phyloP scores from a whole-genome alignment of 2,797 vertebrate species.

The Sebastes goodei region DNA sequence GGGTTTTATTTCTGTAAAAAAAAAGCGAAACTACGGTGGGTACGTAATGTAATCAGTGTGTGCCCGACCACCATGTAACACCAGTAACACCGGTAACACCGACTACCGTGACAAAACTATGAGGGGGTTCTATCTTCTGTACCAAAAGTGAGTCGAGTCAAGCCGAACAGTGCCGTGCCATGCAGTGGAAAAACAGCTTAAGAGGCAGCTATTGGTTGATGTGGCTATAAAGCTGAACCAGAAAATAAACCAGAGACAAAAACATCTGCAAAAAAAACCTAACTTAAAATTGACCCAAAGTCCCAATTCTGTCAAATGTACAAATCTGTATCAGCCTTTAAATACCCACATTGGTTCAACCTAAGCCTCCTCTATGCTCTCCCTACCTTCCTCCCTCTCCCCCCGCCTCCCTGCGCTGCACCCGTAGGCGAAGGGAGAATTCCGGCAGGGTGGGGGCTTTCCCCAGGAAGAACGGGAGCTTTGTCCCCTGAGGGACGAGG shows the following conservation, averaged over 20 bases:
- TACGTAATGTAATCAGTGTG: too few relatives aligned
- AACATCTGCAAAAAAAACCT: background rate
- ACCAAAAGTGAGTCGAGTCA: too few relatives aligned
- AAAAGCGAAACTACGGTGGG: too few relatives aligned
- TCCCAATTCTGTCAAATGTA: background rate
- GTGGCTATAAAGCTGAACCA: background rate
- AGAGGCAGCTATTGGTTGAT: background rate
- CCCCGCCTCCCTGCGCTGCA: background rate
- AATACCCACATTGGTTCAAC: conserved; percentile 18
- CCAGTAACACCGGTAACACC: too few relatives aligned
- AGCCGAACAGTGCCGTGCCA: too few relatives aligned
- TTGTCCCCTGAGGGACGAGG: conserved; percentile 82
- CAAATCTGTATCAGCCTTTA: background rate
- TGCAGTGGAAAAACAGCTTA: too few relatives aligned
- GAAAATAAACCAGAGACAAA: background rate
- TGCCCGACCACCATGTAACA: too few relatives aligned
- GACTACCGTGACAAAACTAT: too few relatives aligned
- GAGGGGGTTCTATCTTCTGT: too few relatives aligned
- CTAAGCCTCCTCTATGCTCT: conserved; percentile 28
- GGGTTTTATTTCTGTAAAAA: too few relatives aligned
- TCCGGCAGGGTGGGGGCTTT: conserved; percentile 82
- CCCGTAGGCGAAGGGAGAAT: conserved; percentile 82
- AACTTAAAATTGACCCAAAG: background rate
- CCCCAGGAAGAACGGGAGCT: conserved; percentile 85
- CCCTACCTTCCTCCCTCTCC: conserved; percentile 6